phyloP scores from a whole-genome alignment of 2,888 invertebrate genomes.

The Volucella inflata region DNA sequence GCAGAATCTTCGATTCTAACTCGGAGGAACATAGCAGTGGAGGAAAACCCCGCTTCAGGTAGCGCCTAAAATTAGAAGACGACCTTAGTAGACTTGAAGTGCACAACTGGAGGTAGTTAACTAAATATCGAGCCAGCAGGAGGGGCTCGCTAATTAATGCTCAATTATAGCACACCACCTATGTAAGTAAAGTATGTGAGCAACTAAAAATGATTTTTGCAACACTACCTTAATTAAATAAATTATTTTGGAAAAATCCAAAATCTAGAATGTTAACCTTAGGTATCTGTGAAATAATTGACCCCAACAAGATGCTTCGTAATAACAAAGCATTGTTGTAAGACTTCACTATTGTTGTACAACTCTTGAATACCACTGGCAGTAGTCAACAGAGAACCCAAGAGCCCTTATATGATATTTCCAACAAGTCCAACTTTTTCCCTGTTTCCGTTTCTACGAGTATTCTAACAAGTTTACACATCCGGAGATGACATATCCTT shows the following conservation, averaged over 20 bases:
- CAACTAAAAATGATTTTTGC: no score
- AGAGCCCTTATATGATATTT: no score
- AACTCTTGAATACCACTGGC: not conserved
- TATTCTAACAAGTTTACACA: conserved; percentile 25
- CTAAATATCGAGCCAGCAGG: no score
- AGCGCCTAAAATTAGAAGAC: no score
- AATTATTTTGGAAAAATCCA: not conserved
- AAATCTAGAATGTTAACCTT: not conserved
- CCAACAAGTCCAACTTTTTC: not conserved
- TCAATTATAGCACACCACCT: no score
- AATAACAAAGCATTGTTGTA: not conserved
- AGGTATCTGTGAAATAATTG: conserved; percentile 19
- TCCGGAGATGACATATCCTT: conserved; percentile 11
- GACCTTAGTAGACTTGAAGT: no score
- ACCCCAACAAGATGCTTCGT: conserved; percentile 12
- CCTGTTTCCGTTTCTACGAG: conserved; percentile 14
- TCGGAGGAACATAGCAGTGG: no score
- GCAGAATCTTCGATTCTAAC: no score
- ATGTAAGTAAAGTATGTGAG: no score
- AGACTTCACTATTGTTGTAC: not conserved
- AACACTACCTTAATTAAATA: conserved; percentile 22
- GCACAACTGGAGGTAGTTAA: no score
- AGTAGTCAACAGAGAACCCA: not conserved
- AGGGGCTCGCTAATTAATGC: no score
- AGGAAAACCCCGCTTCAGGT: no score